Evolutionary conservation across 92 coral and sea anemone species (phyloP).

Genomic region (Umimayanthus kanabou): DNA sequence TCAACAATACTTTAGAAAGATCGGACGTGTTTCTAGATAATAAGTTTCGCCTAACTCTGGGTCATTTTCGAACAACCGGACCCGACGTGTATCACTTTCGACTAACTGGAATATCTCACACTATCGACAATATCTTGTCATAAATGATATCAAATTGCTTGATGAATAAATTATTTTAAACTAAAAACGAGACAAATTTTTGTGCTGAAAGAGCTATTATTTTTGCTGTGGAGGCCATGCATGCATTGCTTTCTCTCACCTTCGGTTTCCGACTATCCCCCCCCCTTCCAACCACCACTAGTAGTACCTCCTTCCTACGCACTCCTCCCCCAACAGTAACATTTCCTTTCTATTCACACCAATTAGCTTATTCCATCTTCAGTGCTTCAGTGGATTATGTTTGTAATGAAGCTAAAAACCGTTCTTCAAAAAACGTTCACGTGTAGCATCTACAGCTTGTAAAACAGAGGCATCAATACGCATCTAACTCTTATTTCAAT

Average conservation of each 20-base stretch:
- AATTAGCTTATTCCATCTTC: not conserved
- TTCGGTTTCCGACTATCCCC: not conserved
- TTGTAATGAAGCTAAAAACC: not conserved
- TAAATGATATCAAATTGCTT: not conserved
- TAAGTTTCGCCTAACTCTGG: too few species aligned
- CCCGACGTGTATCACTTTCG: not conserved
- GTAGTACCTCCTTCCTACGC: too few species aligned
- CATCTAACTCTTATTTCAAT: too few species aligned
- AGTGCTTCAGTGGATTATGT: not conserved
- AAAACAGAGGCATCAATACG: too few species aligned
- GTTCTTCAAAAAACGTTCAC: not conserved
- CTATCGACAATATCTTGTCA: not conserved
- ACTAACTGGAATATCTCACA: slow-evolving; percentile 1
- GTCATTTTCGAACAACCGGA: too few species aligned
- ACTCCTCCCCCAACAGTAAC: not conserved
- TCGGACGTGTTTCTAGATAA: too few species aligned
- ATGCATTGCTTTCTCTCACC: not conserved
- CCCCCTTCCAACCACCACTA: not conserved
- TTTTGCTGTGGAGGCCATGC: not conserved
- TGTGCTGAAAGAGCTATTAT: not conserved
- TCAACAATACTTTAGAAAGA: too few species aligned
- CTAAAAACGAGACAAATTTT: not conserved
- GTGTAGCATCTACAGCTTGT: not conserved
- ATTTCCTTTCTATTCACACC: not conserved
- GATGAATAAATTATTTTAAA: slow-evolving; percentile 23